Percentiles rank a stretch among this genome's conserved stretches.
These are phyloP conservation scores for Marronus borbonicus DNA, from an alignment of 2,888 invertebrate genomes.

Conservation along the genomic window DNA sequence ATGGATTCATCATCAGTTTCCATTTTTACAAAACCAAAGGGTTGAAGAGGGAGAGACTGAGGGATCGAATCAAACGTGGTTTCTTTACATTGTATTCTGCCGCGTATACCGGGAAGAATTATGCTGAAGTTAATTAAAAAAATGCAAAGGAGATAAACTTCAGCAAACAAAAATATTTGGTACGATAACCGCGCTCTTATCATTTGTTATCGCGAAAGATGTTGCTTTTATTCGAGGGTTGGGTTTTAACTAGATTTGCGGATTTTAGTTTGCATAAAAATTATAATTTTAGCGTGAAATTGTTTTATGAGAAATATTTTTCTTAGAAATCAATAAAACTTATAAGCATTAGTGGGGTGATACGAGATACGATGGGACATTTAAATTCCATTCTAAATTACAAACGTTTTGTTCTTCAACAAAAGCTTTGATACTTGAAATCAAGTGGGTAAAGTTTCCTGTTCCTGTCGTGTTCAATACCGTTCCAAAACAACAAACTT, in stretches of 20 bases:
- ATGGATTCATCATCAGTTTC: neutral
- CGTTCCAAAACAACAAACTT: too few species aligned
- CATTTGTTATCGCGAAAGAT: neutral
- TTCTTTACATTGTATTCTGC: neutral
- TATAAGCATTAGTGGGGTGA: too few species aligned
- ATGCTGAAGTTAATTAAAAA: neutral
- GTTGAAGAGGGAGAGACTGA: neutral
- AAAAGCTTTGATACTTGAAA: too few species aligned
- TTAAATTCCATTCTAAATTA: too few species aligned
- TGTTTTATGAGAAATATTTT: neutral
- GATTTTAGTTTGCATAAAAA: neutral
- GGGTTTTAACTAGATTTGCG: slow-evolving; percentile 9
- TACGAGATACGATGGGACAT: too few species aligned
- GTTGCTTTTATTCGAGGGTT: neutral
- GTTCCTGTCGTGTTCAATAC: too few species aligned
- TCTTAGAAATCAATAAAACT: too few species aligned
- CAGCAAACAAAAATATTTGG: neutral
- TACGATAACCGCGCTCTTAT: neutral
- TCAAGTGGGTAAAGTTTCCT: too few species aligned
- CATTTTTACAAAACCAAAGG: neutral
- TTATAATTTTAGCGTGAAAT: neutral
- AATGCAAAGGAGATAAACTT: neutral
- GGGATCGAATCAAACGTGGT: neutral
- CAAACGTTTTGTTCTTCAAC: too few species aligned
- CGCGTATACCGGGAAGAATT: too few species aligned